Evolutionary conservation across 2,113 vertebrate genomes (phyloP).

Genomic region (Oxyura jamaicensis): DNA sequence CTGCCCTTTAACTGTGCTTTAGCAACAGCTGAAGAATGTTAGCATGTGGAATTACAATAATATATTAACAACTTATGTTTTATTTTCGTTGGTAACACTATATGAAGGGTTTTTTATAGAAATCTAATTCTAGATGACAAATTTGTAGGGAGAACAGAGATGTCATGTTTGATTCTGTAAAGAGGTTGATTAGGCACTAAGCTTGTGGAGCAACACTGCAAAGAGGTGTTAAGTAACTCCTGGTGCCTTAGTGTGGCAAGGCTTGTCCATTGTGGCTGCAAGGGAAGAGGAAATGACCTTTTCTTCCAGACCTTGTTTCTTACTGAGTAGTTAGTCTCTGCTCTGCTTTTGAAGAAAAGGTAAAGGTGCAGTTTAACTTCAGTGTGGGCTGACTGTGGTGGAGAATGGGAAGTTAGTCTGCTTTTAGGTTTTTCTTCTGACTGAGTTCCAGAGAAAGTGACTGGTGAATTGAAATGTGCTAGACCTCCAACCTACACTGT

Average conservation of each 20-base stretch:
- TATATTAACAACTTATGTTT: neutral
- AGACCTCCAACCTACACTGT: neutral
- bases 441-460: neutral
- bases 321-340: neutral
- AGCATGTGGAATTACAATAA: neutral
- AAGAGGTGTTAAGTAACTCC: neutral
- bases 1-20: neutral
- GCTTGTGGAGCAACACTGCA: neutral
- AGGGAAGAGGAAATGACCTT: neutral
- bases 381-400: neutral
- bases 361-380: neutral
- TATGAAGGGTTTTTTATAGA: neutral
- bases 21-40: neutral
- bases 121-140: neutral
- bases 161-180: neutral
- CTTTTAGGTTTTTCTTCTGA: neutral
- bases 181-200: neutral
- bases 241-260: neutral
- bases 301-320: neutral
- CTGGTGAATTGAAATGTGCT: neutral
- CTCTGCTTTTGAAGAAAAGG: neutral
- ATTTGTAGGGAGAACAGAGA: neutral
- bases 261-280: neutral
- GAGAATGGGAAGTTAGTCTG: neutral
- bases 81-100: neutral